Conservation (phyloP, 2,113 vertebrate species). For the Ginglymostoma cirratum region DNA sequence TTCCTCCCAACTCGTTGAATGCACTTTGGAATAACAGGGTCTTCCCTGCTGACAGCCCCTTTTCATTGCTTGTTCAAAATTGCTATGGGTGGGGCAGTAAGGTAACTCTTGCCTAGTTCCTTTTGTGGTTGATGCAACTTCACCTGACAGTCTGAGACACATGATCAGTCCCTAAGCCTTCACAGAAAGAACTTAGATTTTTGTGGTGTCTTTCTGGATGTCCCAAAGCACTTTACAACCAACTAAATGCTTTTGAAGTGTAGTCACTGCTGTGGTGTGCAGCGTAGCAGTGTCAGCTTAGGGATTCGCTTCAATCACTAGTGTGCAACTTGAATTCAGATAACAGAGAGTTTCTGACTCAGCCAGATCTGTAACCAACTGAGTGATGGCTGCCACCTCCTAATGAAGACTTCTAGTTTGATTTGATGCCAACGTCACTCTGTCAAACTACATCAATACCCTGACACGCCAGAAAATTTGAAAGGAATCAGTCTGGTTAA, state of each 20-base stretch:
- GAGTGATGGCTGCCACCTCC: not conserved
- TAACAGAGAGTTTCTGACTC: not conserved
- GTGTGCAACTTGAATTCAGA: not conserved
- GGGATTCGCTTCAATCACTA: not conserved
- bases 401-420: not conserved
- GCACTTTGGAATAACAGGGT: not conserved
- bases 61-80: not conserved
- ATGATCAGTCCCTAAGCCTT: not conserved
- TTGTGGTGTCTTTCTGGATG: not conserved
- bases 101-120: not conserved
- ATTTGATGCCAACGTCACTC: not conserved
- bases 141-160: not conserved
- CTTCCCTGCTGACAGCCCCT: not conserved
- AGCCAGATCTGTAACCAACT: not conserved
- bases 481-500: slow-evolving; percentile 15
- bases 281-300: not conserved
- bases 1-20: too few species aligned
- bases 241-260: not conserved
- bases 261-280: not conserved
- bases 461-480: not conserved
- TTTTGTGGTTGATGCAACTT: not conserved
- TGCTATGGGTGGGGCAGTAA: not conserved
- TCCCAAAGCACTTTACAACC: not conserved
- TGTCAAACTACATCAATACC: not conserved
- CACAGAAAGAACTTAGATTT: not conserved